These are phyloP conservation scores for Stichopus chloronotus DNA, from an alignment of 35 echinoderm and acorn worm species.

Conservation along the genomic window DNA sequence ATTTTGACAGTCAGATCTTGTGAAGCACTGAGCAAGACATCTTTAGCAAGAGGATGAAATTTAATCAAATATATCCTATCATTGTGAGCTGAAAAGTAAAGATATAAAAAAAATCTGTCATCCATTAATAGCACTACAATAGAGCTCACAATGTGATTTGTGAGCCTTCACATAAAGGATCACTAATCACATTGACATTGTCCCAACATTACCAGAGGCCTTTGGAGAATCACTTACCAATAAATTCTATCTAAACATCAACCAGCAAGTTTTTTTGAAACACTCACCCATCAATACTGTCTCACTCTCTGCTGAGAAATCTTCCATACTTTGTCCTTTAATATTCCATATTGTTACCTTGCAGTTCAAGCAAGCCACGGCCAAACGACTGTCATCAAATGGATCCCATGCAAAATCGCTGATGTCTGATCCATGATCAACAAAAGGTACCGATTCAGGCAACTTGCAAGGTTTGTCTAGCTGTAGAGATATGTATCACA, in stretches of 20 bases:
- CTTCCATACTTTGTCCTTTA: neutral
- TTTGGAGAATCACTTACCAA: no score
- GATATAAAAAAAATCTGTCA: conserved; percentile 37
- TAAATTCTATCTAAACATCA: no score
- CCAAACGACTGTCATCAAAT: conserved; percentile 80
- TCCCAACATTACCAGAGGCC: no score
- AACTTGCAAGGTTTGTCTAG: conserved; percentile 78
- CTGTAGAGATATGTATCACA: conserved; percentile 37
- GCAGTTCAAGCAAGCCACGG: conserved; percentile 68
- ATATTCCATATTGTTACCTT: conserved; percentile 71
- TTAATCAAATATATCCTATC: conserved; percentile 93
- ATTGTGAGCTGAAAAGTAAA: conserved; percentile 69
- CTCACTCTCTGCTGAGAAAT: neutral
- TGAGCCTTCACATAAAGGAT: no score
- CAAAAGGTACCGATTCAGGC: conserved; percentile 66
- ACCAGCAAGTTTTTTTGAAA: neutral
- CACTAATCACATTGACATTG: no score
- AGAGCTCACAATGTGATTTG: no score
- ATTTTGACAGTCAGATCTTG: conserved; percentile 90
- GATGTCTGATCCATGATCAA: conserved; percentile 73
- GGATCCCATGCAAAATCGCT: conserved; percentile 96
- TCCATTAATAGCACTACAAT: no score
- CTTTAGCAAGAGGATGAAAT: conserved; percentile 88
- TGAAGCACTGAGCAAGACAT: conserved; percentile 81
- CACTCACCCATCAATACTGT: neutral